Conservation (phyloP, 2,113 vertebrate genomes). For the Tinamus guttatus region DNA sequence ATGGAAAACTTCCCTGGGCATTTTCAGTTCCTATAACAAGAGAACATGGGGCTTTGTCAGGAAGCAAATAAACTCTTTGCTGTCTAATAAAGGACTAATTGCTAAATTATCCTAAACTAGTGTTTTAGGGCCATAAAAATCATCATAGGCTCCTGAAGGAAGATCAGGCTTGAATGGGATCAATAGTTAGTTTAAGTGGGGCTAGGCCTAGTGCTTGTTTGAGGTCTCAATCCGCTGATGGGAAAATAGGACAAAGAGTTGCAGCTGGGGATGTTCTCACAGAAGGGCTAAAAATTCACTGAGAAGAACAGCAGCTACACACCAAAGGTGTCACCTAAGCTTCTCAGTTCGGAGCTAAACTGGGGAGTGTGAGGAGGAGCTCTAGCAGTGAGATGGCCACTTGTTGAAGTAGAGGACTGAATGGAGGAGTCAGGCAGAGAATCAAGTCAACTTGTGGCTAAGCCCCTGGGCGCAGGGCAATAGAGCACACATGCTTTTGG, state of each 20-base stretch:
- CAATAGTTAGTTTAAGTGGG: not conserved
- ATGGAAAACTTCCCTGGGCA: no score
- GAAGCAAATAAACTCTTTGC: not conserved
- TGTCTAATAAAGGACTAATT: not conserved
- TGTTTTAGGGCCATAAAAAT: not conserved
- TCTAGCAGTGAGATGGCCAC: not conserved
- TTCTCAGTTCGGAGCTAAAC: not conserved
- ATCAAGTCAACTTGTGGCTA: not conserved
- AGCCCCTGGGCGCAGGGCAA: not conserved
- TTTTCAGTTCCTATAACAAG: no score
- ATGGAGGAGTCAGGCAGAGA: not conserved
- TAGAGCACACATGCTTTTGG: not conserved
- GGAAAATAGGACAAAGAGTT: not conserved
- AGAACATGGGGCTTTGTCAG: not conserved
- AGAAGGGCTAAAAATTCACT: not conserved
- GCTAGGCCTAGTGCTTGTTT: not conserved
- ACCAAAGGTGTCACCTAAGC: not conserved
- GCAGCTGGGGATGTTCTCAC: not conserved
- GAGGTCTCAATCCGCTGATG: not conserved
- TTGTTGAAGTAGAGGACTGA: not conserved
- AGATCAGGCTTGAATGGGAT: not conserved
- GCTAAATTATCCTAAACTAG: not conserved
- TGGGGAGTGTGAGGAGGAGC: not conserved
- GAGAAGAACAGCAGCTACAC: not conserved
- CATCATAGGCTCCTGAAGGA: not conserved